phyloP scores from a whole-genome alignment of 2,888 invertebrate species.

The Osmoderma eremita region DNA sequence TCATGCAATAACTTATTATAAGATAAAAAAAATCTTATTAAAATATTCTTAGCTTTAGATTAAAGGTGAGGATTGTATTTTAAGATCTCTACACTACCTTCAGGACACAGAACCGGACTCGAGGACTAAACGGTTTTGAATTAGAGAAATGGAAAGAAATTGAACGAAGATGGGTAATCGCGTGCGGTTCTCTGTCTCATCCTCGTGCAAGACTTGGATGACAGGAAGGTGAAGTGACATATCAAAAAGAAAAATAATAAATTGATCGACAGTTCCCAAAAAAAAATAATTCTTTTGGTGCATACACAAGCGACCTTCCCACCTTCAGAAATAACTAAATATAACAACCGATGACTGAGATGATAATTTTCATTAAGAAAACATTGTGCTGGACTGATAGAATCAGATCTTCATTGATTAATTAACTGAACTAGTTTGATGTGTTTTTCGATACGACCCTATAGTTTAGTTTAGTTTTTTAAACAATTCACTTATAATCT shows the following conservation, averaged over 20 bases:
- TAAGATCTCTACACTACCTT: constrained; percentile 54
- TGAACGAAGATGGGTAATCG: constrained; percentile 42
- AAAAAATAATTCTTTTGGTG: constrained; percentile 38
- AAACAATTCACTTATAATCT: constrained; percentile 49
- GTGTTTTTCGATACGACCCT: constrained; percentile 53
- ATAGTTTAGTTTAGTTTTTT: constrained; percentile 52
- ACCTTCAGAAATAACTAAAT: constrained; percentile 44
- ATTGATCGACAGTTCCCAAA: constrained; percentile 52
- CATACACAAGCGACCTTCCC: constrained; percentile 43
- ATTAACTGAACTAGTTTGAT: constrained; percentile 8
- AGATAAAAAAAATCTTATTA: constrained; percentile 66
- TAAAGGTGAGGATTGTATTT: constrained; percentile 63
- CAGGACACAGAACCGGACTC: constrained; percentile 34
- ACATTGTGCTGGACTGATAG: constrained; percentile 55
- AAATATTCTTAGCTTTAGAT: constrained; percentile 65
- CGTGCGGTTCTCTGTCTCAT: constrained; percentile 37
- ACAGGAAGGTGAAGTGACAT: constrained; percentile 57
- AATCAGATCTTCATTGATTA: constrained; percentile 53
- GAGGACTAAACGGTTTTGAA: constrained; percentile 46
- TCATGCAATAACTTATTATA: constrained; percentile 68
- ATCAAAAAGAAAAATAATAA: too few species aligned
- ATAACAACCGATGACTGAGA: constrained; percentile 42
- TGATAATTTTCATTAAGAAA: constrained; percentile 34
- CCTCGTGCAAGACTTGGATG: constrained; percentile 41
- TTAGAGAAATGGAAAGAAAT: constrained; percentile 3